Conservation (phyloP, 2,888 invertebrate species). For the Hydraecia micacea region DNA sequence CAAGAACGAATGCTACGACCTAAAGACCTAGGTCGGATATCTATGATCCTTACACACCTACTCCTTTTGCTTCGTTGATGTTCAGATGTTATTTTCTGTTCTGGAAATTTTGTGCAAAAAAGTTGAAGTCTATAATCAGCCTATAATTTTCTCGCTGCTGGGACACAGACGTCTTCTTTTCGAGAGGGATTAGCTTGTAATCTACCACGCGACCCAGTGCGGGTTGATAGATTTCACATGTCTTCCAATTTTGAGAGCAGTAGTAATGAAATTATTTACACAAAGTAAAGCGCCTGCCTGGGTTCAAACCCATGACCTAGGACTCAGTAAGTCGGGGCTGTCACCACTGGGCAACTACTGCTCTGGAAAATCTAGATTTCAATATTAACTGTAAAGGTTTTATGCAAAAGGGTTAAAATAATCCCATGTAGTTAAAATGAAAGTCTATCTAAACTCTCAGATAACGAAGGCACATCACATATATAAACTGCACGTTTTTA, state of each 20-base stretch:
- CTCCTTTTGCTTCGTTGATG: not conserved
- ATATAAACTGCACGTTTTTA: constrained; percentile 21
- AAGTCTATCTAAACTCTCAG: constrained; percentile 14
- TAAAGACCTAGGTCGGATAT: no score
- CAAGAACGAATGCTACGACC: not conserved
- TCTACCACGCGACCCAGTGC: not conserved
- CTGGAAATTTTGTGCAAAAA: no score
- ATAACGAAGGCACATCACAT: constrained; percentile 10
- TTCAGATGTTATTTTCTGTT: not conserved
- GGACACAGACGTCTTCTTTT: no score
- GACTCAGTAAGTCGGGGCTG: not conserved
- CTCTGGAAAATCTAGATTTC: not conserved
- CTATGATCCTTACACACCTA: not conserved
- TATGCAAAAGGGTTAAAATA: not conserved
- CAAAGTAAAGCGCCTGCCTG: not conserved
- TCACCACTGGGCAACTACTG: not conserved
- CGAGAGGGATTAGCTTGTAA: not conserved
- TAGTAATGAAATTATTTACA: not conserved
- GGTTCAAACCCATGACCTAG: not conserved
- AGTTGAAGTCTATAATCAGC: no score
- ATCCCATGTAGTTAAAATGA: not conserved
- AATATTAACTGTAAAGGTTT: not conserved
- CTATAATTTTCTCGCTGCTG: no score
- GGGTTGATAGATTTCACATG: not conserved
- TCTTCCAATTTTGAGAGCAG: not conserved